Conservation (phyloP, 2,113 vertebrate genomes). For the Forbesichthys agassizii region DNA sequence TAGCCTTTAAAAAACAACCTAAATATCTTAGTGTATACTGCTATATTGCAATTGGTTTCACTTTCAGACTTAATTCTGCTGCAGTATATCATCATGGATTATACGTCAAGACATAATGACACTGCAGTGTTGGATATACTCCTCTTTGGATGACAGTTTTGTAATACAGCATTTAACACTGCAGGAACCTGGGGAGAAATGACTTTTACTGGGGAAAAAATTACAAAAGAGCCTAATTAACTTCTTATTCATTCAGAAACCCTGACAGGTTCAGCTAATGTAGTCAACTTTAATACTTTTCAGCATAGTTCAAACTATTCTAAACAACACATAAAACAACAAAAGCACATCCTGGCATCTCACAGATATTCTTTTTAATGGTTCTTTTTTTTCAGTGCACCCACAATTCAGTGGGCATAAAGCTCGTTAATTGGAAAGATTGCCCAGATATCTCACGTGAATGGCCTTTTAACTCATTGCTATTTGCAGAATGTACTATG, state of each 20-base stretch:
- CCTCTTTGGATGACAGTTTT: slow-evolving; percentile 15
- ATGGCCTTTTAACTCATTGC: slow-evolving; percentile 34
- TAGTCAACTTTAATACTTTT: slow-evolving; percentile 50
- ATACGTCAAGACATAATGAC: not conserved
- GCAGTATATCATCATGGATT: not conserved
- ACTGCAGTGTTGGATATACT: slow-evolving; percentile 8
- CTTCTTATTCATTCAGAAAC: slow-evolving; percentile 38
- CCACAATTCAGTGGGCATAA: no score
- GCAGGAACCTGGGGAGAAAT: not conserved
- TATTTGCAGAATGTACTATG: slow-evolving; percentile 23
- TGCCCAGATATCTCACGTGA: slow-evolving; percentile 47
- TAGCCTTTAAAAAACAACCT: not conserved
- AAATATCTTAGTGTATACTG: not conserved
- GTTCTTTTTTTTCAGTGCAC: slow-evolving; percentile 47
- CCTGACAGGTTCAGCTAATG: slow-evolving; percentile 55
- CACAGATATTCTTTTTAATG: slow-evolving; percentile 50
- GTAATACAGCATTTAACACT: slow-evolving; percentile 23
- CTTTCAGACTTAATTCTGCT: slow-evolving; percentile 5
- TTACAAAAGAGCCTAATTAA: slow-evolving; percentile 52
- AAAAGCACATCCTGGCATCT: slow-evolving; percentile 33
- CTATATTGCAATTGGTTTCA: not conserved
- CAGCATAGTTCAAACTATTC: slow-evolving; percentile 14
- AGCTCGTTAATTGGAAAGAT: slow-evolving; percentile 49
- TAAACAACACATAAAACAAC: slow-evolving; percentile 19
- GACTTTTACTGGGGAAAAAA: slow-evolving; percentile 32